Percentiles rank a stretch among this genome's conserved stretches.
Evolutionary conservation across 2,113 vertebrate genomes (phyloP).

Genomic region (Antennarius striatus): DNA sequence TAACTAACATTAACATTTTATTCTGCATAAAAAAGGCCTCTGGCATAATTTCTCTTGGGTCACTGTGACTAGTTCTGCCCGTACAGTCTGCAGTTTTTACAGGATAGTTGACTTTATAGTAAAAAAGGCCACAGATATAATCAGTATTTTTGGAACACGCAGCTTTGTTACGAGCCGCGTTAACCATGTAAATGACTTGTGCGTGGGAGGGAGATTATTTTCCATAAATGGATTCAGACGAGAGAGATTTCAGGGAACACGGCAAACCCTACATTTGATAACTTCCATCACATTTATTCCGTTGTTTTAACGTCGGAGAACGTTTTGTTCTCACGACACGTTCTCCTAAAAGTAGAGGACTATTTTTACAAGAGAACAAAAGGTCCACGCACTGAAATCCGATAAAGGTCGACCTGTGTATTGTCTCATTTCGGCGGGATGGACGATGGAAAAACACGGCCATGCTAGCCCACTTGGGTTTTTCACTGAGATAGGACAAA

Average conservation of each 20-base stretch:
- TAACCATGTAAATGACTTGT: constrained; percentile 48
- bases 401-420: constrained; percentile 4
- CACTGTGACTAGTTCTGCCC: constrained; percentile 35
- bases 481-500: background rate
- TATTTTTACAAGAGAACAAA: constrained; percentile 44
- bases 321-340: constrained; percentile 35
- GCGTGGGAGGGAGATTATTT: constrained; percentile 25
- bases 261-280: constrained; percentile 25
- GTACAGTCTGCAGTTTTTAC: constrained; percentile 41
- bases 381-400: constrained; percentile 6
- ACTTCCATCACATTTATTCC: constrained; percentile 27
- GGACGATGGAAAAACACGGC: background rate
- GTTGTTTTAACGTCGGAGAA: constrained; percentile 37
- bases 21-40: background rate
- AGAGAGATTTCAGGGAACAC: constrained; percentile 19
- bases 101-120: constrained; percentile 12
- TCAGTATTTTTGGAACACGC: constrained; percentile 65
- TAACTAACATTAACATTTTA: constrained; percentile 3
- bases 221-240: constrained; percentile 33
- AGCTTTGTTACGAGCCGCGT: constrained; percentile 48
- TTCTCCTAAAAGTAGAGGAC: constrained; percentile 15
- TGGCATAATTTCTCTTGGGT: constrained; percentile 33
- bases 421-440: background rate
- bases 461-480: constrained; percentile 2
- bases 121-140: constrained; percentile 45